Evolutionary conservation across 2,888 invertebrate genomes (phyloP), one percentile per base, ranked within the genome.

Genomic region (Andrena praecox): DNA sequence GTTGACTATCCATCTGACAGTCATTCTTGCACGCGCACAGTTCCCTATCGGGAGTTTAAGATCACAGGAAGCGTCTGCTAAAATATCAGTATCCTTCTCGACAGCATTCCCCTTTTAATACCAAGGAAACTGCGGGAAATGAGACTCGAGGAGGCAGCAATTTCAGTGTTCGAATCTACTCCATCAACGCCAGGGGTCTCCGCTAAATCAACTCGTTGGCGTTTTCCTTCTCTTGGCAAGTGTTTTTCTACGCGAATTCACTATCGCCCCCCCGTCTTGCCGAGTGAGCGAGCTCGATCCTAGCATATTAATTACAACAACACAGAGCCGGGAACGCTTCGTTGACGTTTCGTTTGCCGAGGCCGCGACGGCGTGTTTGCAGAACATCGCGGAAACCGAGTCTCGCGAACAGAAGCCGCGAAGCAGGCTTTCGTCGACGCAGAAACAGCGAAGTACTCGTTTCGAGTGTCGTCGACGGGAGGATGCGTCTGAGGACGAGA

Each of bases 301-400:
- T n/a, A 1, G 72, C 63, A 72, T 72, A 63, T 52, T 63, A 72
- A 63, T 72, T 72, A 72, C 33, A n/a, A 24, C 72, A 71, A 63
- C n/a, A n/a, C 1, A 50, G 6, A 16, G 24, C 20, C 10, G n/a
- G 64, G 56, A 27, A n/a, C n/a, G 8, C 29, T 3, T 54, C 56
- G 42, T 29, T 42, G 54, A 8, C 35, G 27, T 42, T 35, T 35
- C 29, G 69, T 31, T 70, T 8, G 42, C 59, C 10, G n/a, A 4
- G 10, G 6, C 42, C 42, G n/a, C 29, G 29, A 56, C 56, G 24
- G 12, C 12, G 69, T 59, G 29, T 70, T 70, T 42, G 42, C 12
- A 5, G 12, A 31, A 3, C 10, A n/a, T 35, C 35, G 27, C 24
- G 56, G 69, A 56, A 56, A 42, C 56, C 56, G 12, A 59, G 56